Conservation (phyloP, 2,888 invertebrate species). For the Apodemia mormo region DNA sequence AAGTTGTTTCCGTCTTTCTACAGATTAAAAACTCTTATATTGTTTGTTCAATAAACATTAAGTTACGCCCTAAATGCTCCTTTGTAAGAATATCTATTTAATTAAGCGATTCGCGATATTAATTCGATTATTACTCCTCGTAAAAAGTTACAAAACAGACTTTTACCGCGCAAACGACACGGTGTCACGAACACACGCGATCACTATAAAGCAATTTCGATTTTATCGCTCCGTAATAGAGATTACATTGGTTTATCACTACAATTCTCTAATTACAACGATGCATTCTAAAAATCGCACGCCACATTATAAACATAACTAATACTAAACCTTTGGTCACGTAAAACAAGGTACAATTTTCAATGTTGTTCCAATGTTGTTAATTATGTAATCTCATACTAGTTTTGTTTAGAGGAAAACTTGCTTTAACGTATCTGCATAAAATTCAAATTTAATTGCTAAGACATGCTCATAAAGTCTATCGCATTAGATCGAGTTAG, state of each 20-base stretch:
- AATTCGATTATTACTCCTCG: conserved; percentile 74
- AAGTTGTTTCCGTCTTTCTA: neutral
- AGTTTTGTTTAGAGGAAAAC: conserved; percentile 30
- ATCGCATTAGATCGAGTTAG: conserved; percentile 50
- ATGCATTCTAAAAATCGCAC: conserved; percentile 56
- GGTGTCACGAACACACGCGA: conserved; percentile 56
- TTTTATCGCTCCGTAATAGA: conserved; percentile 72
- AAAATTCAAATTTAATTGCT: conserved; percentile 37
- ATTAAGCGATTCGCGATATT: conserved; percentile 77
- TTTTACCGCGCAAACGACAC: conserved; percentile 63
- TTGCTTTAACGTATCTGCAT: conserved; percentile 32
- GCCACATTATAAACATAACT: conserved; percentile 45
- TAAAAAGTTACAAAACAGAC: conserved; percentile 72
- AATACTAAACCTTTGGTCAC: conserved; percentile 48
- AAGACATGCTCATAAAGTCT: conserved; percentile 39
- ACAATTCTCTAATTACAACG: conserved; percentile 66
- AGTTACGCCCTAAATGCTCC: conserved; percentile 39
- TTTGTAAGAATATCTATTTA: conserved; percentile 67
- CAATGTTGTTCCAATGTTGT: conserved; percentile 20
- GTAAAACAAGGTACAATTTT: conserved; percentile 39
- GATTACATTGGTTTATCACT: conserved; percentile 72
- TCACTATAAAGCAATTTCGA: conserved; percentile 68
- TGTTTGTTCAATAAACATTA: conserved; percentile 31
- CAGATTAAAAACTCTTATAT: conserved; percentile 13
- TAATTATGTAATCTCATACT: conserved; percentile 42